Conservation (phyloP, 2,797 vertebrate genomes). For the Tapirus indicus region DNA sequence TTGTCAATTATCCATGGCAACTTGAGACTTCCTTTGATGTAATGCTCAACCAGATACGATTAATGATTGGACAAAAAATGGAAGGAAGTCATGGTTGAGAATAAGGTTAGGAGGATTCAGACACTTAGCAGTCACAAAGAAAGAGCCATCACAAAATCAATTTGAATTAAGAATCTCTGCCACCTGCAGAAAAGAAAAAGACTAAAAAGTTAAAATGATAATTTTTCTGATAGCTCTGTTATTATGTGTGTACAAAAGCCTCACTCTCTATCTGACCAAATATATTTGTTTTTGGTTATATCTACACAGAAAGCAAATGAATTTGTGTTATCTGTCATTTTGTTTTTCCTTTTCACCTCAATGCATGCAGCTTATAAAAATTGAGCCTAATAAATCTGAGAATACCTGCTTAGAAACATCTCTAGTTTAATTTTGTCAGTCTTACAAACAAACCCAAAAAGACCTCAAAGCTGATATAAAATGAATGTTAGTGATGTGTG, state of each 20-base stretch:
- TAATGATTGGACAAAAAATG: conserved; percentile 29
- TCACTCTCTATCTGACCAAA: background rate
- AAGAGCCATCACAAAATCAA: background rate
- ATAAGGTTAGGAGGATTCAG: conserved; percentile 28
- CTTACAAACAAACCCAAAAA: background rate
- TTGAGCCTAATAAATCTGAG: background rate
- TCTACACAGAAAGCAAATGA: background rate
- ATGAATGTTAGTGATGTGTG: background rate
- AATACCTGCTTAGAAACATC: background rate
- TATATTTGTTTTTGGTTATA: conserved; percentile 21
- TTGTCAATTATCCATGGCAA: conserved; percentile 37
- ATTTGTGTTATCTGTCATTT: background rate
- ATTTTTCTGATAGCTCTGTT: background rate
- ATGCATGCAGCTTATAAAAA: background rate
- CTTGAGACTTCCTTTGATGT: conserved; percentile 44
- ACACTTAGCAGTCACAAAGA: background rate
- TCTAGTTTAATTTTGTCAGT: background rate
- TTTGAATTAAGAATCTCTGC: conserved; percentile 37
- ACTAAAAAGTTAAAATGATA: background rate
- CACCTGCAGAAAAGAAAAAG: background rate
- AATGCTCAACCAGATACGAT: conserved; percentile 37
- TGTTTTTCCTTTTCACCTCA: background rate
- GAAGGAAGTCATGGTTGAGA: conserved; percentile 20
- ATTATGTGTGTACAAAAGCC: background rate
- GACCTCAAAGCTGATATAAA: background rate